These are phyloP conservation scores for Poeciliopsis gracilis DNA, from an alignment of 2,797 vertebrate species.

Conservation along the genomic window DNA sequence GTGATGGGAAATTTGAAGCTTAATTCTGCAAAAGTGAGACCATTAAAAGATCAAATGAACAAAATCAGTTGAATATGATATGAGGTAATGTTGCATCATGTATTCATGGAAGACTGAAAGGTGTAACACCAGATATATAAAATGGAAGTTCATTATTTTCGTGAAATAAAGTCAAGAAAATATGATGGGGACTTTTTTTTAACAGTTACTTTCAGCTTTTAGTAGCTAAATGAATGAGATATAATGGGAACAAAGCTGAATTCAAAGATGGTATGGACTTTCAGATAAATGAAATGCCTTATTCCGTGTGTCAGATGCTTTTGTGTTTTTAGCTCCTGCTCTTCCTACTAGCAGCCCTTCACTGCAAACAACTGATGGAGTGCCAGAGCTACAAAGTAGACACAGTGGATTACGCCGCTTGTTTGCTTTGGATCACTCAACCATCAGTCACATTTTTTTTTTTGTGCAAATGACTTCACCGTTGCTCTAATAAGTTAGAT, in stretches of 20 bases:
- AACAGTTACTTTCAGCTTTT: not conserved
- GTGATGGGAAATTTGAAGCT: not conserved
- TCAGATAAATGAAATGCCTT: constrained; percentile 8
- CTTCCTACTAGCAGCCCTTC: constrained; percentile 11
- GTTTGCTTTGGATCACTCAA: constrained; percentile 58
- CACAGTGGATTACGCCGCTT: constrained; percentile 31
- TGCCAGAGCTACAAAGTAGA: constrained; percentile 38
- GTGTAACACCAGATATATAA: not conserved
- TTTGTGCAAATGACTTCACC: constrained; percentile 45
- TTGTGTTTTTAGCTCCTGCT: constrained; percentile 46
- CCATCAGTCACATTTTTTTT: constrained; percentile 48
- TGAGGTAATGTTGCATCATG: not conserved
- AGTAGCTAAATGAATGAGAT: constrained; percentile 7
- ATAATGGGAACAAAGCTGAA: not conserved
- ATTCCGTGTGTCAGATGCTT: constrained; percentile 21
- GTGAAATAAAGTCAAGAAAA: not conserved
- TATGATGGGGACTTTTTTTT: not conserved
- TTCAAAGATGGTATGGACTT: not conserved
- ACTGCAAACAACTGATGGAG: constrained; percentile 36
- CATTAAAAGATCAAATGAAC: not conserved
- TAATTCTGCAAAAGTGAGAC: not conserved
- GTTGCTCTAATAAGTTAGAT: constrained; percentile 59
- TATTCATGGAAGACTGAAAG: not conserved
- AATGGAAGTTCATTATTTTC: not conserved
- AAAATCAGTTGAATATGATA: not conserved